phyloP scores from a whole-genome alignment of 2,113 vertebrate species.

The Phalacrocorax pelagicus region DNA sequence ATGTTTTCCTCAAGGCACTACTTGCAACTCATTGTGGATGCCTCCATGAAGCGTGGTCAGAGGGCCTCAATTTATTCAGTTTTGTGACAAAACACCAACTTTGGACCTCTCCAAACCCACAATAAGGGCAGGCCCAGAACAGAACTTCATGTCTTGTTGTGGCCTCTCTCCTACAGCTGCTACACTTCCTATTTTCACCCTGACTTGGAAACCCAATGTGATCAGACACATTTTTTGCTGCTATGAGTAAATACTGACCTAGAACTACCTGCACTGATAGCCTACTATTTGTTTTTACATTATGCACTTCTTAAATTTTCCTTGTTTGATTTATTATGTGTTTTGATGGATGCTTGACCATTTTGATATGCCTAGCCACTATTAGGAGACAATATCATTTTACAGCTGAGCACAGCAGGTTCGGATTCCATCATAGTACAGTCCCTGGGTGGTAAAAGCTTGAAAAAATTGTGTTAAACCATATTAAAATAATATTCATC shows the following conservation, averaged over 20 bases:
- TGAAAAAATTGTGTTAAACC: not conserved
- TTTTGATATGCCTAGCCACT: not conserved
- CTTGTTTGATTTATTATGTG: not conserved
- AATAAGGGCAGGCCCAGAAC: not conserved
- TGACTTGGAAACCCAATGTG: not conserved
- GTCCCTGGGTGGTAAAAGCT: not conserved
- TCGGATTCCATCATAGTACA: not conserved
- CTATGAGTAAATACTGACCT: not conserved
- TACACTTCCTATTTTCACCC: not conserved
- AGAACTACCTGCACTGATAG: not conserved
- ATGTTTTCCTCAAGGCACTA: not conserved
- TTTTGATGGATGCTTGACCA: not conserved
- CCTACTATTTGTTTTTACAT: not conserved
- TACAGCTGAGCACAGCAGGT: not conserved
- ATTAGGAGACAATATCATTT: not conserved
- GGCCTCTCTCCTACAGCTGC: not conserved
- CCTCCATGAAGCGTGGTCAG: rapidly evolving
- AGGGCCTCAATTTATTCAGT: not conserved
- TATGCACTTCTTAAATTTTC: not conserved
- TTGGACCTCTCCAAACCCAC: not conserved
- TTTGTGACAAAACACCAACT: not conserved
- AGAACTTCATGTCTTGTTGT: not conserved
- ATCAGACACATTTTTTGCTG: not conserved
- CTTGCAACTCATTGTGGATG: not conserved
- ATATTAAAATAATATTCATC: not conserved